Evolutionary conservation across 2,888 invertebrate species (phyloP), one percentile per base, ranked within the genome.

Genomic region (Ceramica pisi): DNA sequence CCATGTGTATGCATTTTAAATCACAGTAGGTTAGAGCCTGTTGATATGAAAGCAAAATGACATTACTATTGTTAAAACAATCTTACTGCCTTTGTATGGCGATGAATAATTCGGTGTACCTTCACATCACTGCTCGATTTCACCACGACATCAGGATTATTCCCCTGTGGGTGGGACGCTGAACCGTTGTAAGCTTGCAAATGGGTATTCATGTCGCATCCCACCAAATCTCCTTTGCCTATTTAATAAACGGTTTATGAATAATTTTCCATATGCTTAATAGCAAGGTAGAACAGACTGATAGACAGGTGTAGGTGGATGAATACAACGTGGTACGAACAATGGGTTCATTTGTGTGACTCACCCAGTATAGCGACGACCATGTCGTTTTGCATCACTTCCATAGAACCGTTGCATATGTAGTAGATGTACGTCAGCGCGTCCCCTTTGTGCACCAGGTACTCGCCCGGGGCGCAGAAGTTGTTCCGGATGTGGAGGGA

Each of bases 171-270:
- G 31, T 80, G 97, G 19, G 96, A 96, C 76, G 96, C 97, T 60
- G 93, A 89, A 48, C 97, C 97, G 86, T 97, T 97, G 87, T 95
- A 95, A 67, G 96, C 96, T 87, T 97, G 97, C 87, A 98, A 96
- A 93, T 98, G 98, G 86, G 98, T 97, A 91, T 97, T 98, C 92
- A 99, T 98, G 94, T 99, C 99, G 90, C 98, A 98, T 71, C 99
- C 99, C 65, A 99, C 99, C 83, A 99, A 96, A 95, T 99, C 99
- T 51, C 99, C 99, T 96, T 99, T 99, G 21, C 99, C 99, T 99
- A 91, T 84, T 81, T 64, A 60, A 90, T 89, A 85, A 89, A 83
- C 61, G 70, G 76, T 73, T 74, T 71, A 57, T 76, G 56, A 77
- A 77, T 69, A 67, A 75, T 69, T 65, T 69, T 51, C 62, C 70